Evolutionary conservation across 2,888 invertebrate genomes (phyloP).

Genomic region (Brachyopa scutellaris): DNA sequence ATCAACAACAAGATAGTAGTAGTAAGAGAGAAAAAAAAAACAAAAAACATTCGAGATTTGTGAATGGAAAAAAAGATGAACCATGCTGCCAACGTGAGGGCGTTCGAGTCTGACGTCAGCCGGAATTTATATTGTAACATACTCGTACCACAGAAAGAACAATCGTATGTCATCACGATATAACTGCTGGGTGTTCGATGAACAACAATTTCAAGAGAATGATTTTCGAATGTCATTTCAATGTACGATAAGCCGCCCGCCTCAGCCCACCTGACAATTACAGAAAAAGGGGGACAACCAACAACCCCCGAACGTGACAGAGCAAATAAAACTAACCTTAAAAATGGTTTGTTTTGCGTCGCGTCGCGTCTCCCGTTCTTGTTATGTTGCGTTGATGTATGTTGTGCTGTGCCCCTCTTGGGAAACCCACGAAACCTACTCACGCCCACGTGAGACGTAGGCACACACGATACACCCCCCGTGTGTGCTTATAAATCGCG

Average conservation of each 20-base stretch:
- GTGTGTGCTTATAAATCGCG: conserved; percentile 14
- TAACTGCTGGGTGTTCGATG: neutral
- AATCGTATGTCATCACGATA: conserved; percentile 1
- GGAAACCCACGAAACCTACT: conserved; percentile 52
- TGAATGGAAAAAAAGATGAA: conserved; percentile 59
- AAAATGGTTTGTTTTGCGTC: neutral
- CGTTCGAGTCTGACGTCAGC: conserved; percentile 58
- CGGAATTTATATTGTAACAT: conserved; percentile 52
- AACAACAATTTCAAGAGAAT: conserved; percentile 10
- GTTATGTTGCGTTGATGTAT: conserved; percentile 20
- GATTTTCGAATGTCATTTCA: neutral
- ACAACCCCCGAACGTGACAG: conserved; percentile 32
- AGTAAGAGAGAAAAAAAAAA: neutral
- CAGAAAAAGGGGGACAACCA: conserved; percentile 2
- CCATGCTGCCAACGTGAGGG: conserved; percentile 41
- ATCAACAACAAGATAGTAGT: conserved; percentile 19
- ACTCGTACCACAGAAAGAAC: no score
- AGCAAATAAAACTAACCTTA: neutral
- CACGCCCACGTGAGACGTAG: conserved; percentile 20
- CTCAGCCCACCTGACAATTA: conserved; percentile 21
- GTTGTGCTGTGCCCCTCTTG: conserved; percentile 7
- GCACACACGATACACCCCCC: conserved; percentile 4
- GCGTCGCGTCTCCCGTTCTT: neutral
- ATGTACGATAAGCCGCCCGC: neutral
- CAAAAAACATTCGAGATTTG: conserved; percentile 27